Conservation (phyloP, 2,888 invertebrate species). For the Athalia circularis region DNA sequence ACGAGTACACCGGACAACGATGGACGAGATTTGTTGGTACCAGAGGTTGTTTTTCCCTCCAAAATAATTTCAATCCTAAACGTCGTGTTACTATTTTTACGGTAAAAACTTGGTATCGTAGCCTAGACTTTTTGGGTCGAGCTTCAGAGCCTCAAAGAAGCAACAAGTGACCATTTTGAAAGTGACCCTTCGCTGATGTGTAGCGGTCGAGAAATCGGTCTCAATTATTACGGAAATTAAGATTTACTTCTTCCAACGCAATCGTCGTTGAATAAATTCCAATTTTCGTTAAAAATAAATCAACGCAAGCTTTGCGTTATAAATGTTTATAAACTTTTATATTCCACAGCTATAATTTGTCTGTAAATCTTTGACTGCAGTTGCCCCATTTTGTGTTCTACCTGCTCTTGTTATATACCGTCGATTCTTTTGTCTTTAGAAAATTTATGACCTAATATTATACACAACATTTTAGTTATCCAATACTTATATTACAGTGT, state of each 20-base stretch:
- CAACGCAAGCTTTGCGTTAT: too few species aligned
- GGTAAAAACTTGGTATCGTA: conserved; percentile 1
- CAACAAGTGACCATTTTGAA: conserved; percentile 46
- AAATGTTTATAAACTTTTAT: too few species aligned
- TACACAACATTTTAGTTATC: not conserved
- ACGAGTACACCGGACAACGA: conserved; percentile 21
- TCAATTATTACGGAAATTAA: not conserved
- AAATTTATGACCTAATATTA: not conserved
- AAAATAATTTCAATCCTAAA: not conserved
- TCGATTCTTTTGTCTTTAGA: not conserved
- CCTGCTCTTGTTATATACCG: not conserved
- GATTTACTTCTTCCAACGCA: too few species aligned
- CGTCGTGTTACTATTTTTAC: not conserved
- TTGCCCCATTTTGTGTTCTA: conserved; percentile 7
- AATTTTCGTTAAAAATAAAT: too few species aligned
- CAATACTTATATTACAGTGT: not conserved
- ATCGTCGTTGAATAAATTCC: too few species aligned
- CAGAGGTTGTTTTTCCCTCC: conserved; percentile 51
- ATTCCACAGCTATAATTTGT: not conserved
- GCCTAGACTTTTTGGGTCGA: not conserved
- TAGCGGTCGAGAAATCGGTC: not conserved
- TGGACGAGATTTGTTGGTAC: conserved; percentile 54
- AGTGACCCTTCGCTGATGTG: conserved; percentile 18
- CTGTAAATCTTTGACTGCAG: not conserved
- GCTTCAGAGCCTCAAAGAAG: not conserved